phyloP scores from a whole-genome alignment of 2,113 vertebrate genomes.

The Tichodroma muraria region DNA sequence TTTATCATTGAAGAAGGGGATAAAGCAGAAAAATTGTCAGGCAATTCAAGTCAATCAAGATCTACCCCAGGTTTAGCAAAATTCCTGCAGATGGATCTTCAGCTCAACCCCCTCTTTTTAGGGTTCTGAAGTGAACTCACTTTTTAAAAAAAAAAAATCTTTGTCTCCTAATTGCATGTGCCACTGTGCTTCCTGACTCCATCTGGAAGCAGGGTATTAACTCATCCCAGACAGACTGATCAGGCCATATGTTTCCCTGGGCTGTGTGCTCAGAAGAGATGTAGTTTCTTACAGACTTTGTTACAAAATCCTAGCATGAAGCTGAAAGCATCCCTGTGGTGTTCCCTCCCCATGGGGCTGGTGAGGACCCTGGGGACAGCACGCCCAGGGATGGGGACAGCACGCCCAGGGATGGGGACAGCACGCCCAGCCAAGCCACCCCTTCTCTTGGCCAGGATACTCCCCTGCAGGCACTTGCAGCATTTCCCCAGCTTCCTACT shows the following conservation, averaged over 20 bases:
- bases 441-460: neutral
- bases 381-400: neutral
- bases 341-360: neutral
- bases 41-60: neutral
- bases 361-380: neutral
- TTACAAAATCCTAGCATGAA: neutral
- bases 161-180: slow-evolving; percentile 37
- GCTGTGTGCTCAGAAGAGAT: neutral
- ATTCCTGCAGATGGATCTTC: neutral
- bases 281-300: neutral
- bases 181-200: slow-evolving; percentile 39
- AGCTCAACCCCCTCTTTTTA: neutral
- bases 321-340: neutral
- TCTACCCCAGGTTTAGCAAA: neutral
- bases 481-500: neutral
- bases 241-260: slow-evolving; percentile 40
- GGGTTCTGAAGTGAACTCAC: neutral
- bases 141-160: neutral
- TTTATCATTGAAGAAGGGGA: slow-evolving; percentile 11
- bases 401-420: neutral
- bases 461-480: slow-evolving; percentile 5
- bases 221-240: slow-evolving; percentile 39
- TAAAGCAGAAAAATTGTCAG: slow-evolving; percentile 3
- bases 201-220: slow-evolving; percentile 25
- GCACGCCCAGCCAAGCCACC: neutral